Conservation (phyloP, 1,140 invertebrate genomes). For the Scaptodrosophila lebanonensis region DNA sequence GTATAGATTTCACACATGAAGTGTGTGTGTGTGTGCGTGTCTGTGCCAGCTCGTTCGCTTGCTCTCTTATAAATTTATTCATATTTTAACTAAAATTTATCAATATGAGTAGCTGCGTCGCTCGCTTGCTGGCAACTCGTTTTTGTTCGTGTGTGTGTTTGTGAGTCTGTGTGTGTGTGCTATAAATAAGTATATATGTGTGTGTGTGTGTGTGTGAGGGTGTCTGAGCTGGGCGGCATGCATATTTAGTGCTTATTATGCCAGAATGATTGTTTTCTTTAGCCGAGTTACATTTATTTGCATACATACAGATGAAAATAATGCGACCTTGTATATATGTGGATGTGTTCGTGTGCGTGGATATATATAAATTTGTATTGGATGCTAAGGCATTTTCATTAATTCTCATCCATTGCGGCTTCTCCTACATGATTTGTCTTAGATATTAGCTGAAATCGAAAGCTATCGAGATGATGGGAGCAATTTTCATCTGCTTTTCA, state of each 20-base stretch:
- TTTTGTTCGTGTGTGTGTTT: slow-evolving; percentile 20
- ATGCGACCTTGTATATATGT: too few species aligned
- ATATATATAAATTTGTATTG: too few species aligned
- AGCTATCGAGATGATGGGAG: too few species aligned
- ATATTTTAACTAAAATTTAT: slow-evolving; percentile 75
- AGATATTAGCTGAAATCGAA: too few species aligned
- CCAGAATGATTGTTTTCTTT: slow-evolving; percentile 58
- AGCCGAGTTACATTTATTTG: slow-evolving; percentile 38
- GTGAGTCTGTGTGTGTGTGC: neutral
- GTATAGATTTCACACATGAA: slow-evolving; percentile 13
- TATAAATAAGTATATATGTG: too few species aligned
- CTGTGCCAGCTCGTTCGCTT: neutral
- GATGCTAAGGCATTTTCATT: too few species aligned
- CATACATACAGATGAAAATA: too few species aligned
- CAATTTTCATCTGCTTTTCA: too few species aligned
- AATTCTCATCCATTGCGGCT: too few species aligned
- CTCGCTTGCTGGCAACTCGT: slow-evolving; percentile 2
- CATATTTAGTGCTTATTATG: slow-evolving; percentile 76
- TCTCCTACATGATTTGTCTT: too few species aligned
- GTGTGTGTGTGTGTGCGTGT: slow-evolving; percentile 10
- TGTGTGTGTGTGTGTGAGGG: slow-evolving; percentile 28
- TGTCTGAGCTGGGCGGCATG: slow-evolving; percentile 36
- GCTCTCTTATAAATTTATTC: slow-evolving; percentile 53
- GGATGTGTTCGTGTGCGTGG: too few species aligned
- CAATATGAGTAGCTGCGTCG: slow-evolving; percentile 33